Conservation (phyloP, 2,113 vertebrate genomes). For the Apodemus speciosus region DNA sequence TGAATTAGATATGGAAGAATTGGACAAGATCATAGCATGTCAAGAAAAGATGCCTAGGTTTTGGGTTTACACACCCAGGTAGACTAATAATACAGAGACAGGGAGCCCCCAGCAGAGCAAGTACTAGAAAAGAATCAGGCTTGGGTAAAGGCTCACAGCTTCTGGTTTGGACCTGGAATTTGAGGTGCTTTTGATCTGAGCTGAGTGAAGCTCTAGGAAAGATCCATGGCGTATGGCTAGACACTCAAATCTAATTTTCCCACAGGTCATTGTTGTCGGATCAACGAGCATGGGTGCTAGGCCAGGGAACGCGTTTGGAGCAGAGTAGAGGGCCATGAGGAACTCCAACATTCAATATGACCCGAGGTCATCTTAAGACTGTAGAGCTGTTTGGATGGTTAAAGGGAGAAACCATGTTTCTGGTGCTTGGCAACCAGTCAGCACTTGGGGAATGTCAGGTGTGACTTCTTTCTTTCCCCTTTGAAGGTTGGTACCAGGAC, state of each 20-base stretch:
- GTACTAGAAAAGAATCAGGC: neutral
- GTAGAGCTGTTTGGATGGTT: constrained; percentile 9
- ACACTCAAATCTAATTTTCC: neutral
- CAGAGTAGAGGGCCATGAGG: neutral
- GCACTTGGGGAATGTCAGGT: neutral
- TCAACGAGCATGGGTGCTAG: neutral
- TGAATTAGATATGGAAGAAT: neutral
- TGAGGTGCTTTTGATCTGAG: neutral
- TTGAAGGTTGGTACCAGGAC: neutral
- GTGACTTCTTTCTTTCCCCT: neutral
- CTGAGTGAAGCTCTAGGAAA: neutral
- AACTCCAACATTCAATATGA: neutral
- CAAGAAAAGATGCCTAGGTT: neutral
- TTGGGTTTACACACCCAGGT: neutral
- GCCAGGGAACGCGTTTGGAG: neutral
- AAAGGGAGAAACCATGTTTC: neutral
- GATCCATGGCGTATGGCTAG: too few relatives aligned
- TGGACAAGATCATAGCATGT: neutral
- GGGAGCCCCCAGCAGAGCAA: neutral
- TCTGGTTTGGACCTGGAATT: neutral
- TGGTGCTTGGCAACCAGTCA: neutral
- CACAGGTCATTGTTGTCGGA: neutral
- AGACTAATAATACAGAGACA: neutral
- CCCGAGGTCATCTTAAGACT: neutral
- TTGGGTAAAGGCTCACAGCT: neutral